Base-by-base conservation (phyloP, 1,140 invertebrate genomes). In the Saxidomus purpurata region DNA sequence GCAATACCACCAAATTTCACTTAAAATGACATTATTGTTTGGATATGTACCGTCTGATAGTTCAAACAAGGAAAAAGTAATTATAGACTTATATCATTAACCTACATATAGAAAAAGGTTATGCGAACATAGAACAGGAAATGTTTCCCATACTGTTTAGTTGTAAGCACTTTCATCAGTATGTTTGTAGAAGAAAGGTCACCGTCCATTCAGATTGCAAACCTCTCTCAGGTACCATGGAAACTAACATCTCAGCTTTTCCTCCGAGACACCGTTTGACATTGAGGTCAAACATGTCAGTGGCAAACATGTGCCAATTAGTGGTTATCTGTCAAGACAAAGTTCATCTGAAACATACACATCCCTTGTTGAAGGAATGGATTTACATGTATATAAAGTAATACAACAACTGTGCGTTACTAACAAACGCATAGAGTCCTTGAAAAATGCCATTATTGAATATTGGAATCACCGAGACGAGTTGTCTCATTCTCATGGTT, bases 201-300 rank as follows among this genome's bases (percentile, higher is more conserved):
- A 61, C 43, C 3, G 47, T 55, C 8, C 25, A 81, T 15, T 34
- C 8, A 36, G 79, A 81, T 28, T 17, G 36, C 49, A 81, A 81
- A 38, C 55, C 55, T 2, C 9, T 81, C 2, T 34, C 31, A 31
- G n/a, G 49, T 13, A 81, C 15, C 19, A 55, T 81, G 79, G 28
- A 28, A 25, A 81, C 15, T 13, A 8, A 17, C 6, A n/a, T 81
- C 6, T 47, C 13, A 17, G 28, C 31, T 15, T 17, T 34, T 3
- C 89, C 89, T 19, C 88, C 71, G 1, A 59, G 87, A 43, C 77
- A 91, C 67, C 74, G 92, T 15, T 83, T 97, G 6, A 91, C 92
- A 63, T 96, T 49, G 47, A 49, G 0, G 59, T 89, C 1, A 77
- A 81, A 43, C 96, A 96, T 79, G 80, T 91, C 9, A 9, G 9